A percentile compares a stretch with the other conserved stretches of the same genome.
phyloP scores from a whole-genome alignment of 2,113 vertebrate species.

The Hippocampus zosterae region DNA sequence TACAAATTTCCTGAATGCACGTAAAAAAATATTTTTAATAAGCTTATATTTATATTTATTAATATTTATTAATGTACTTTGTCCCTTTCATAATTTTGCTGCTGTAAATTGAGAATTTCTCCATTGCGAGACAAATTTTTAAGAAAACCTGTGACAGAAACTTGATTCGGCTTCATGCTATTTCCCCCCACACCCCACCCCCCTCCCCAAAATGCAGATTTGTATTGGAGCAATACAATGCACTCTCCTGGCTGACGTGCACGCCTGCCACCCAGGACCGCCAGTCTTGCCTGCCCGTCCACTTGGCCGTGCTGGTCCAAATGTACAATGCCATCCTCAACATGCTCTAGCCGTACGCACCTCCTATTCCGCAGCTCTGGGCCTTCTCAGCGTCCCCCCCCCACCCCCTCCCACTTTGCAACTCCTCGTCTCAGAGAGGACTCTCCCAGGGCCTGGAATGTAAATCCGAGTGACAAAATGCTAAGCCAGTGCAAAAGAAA shows the following conservation, averaged over 20 bases:
- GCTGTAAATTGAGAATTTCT: too few relatives aligned
- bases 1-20: too few relatives aligned
- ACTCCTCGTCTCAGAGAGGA: slow-evolving; percentile 5
- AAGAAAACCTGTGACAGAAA: not conserved
- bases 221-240: slow-evolving; percentile 98
- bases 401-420: too few relatives aligned
- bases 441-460: slow-evolving; percentile 34
- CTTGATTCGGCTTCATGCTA: too few relatives aligned
- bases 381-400: slow-evolving; percentile 40
- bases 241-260: slow-evolving; percentile 98
- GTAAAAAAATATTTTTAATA: too few relatives aligned
- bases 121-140: too few relatives aligned
- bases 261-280: slow-evolving; percentile 96
- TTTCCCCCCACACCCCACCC: not conserved
- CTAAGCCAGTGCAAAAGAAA: slow-evolving; percentile 28
- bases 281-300: slow-evolving; percentile 96
- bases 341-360: slow-evolving; percentile 76
- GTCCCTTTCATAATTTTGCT: too few relatives aligned
- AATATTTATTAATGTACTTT: too few relatives aligned
- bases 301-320: slow-evolving; percentile 95
- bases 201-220: slow-evolving; percentile 72
- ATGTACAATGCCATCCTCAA: slow-evolving; percentile 99
- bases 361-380: slow-evolving; percentile 25
- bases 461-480: slow-evolving; percentile 23
- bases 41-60: too few relatives aligned